Evolutionary conservation across 1,140 invertebrate species (phyloP), one percentile per base, ranked within the genome.

Genomic region (Cylas formicarius): DNA sequence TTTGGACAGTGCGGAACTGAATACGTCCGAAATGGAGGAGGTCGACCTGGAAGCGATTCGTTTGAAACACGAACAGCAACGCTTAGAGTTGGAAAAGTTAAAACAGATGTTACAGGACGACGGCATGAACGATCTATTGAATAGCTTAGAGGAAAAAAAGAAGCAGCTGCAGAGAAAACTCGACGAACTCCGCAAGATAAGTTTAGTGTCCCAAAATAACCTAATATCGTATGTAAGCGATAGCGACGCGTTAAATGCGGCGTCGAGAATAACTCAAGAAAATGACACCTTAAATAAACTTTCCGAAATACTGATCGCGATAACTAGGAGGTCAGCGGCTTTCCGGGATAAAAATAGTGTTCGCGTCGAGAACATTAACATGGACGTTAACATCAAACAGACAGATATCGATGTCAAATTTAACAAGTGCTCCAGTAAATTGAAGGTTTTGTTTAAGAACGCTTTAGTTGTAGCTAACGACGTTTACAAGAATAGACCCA

Each of bases 401-500:
- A 51, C 37, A 4, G 57, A 61, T 22, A 37, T 24, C 0, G 62
- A 66, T 33, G 34, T 54, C 24, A 61, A 56, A 48, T 59, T 60
- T 32, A 44, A 57, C 24, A 35, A 32, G 7, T 53, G 34, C 19
- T 57, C 52, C 7, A 47, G 53, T 4, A 58, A 52, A 24, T 46
- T 66, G 14, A 62, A 63, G 50, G 53, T 59, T 10, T 35, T 62
- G 5, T 53, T 66, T 19, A 66, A 65, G 44, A 59, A 57, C 5
- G 56, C 61, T 6, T 39, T 62, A 19, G 60, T 60, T 4, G 60
- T 57, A 13, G 64, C 64, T 3, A 62, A 63, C 33, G 60, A 63
- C 26, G 60, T 63, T 5, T 65, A 61, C 36, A 65, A 65, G 48
- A 58, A 55, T 14, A 41, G 62, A 20, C 63, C 63, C 2, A 58